These are phyloP conservation scores for Smittia sp. DNA, from an alignment of 2,888 invertebrate species.

Conservation along the genomic window DNA sequence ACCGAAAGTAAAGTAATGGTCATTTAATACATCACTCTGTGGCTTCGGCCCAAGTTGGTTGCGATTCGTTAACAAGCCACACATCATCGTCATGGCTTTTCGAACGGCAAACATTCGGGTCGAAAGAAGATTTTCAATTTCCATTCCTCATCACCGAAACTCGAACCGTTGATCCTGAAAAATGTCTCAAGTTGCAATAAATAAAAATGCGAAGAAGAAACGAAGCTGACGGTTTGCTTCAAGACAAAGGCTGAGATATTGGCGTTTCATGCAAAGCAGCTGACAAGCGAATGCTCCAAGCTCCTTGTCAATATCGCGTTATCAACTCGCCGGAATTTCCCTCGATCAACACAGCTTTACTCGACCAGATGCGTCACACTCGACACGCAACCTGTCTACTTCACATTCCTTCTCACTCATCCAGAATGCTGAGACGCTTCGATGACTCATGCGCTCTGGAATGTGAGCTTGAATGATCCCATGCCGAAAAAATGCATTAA, in stretches of 20 bases:
- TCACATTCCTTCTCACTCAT: not conserved
- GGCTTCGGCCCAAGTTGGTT: not conserved
- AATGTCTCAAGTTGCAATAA: not conserved
- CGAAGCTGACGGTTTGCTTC: too few species aligned
- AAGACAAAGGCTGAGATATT: too few species aligned
- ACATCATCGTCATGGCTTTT: slow-evolving; percentile 4
- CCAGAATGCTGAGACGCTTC: not conserved
- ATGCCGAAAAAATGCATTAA: slow-evolving; percentile 29
- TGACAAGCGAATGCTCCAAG: too few species aligned
- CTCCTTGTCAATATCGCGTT: too few species aligned
- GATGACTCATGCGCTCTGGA: slow-evolving; percentile 27
- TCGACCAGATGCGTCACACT: too few species aligned
- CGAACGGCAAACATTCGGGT: not conserved
- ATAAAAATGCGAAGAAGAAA: too few species aligned
- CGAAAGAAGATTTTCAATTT: not conserved
- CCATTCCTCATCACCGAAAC: not conserved
- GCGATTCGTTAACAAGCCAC: not conserved
- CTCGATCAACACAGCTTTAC: too few species aligned
- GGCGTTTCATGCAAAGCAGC: too few species aligned
- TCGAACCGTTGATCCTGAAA: not conserved
- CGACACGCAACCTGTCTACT: too few species aligned
- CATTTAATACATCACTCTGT: slow-evolving; percentile 1
- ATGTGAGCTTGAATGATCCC: slow-evolving; percentile 22
- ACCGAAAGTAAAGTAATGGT: not conserved
- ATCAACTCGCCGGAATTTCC: too few species aligned